phyloP scores from a whole-genome alignment of 2,113 vertebrate genomes.

The Thunnus thynnus region DNA sequence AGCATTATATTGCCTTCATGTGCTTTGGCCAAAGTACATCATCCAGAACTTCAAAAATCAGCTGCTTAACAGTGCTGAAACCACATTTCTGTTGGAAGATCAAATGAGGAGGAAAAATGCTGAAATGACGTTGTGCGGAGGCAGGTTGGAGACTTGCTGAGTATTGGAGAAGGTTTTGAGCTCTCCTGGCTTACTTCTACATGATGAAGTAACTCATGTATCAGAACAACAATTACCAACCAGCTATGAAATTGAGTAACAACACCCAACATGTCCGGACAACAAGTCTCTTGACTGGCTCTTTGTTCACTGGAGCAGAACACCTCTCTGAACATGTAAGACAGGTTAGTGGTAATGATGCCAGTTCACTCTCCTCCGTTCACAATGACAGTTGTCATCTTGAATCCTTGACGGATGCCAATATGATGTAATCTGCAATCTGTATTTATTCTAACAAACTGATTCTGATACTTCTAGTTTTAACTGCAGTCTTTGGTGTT shows the following conservation, averaged over 20 bases:
- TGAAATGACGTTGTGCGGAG: neutral
- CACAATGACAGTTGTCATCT: neutral
- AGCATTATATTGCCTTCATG: neutral
- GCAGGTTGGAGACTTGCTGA: neutral
- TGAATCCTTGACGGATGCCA: neutral
- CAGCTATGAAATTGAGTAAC: neutral
- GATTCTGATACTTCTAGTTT: neutral
- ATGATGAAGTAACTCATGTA: constrained; percentile 9
- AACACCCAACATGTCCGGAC: constrained; percentile 21
- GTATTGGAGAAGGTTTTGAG: neutral
- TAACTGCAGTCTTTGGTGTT: neutral
- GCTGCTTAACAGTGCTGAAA: neutral
- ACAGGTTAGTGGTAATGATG: neutral
- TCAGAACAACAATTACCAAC: constrained; percentile 24
- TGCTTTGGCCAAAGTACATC: neutral
- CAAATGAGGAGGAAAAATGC: neutral
- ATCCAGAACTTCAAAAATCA: neutral
- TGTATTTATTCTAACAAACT: too few species aligned
- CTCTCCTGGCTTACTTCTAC: neutral
- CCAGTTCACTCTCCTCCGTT: neutral
- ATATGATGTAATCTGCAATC: too few species aligned
- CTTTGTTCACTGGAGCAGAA: constrained; percentile 12
- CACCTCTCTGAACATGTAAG: neutral
- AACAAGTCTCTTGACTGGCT: neutral
- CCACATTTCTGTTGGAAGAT: neutral